These are phyloP conservation scores for Typhlomys cinereus DNA, from an alignment of 2,113 vertebrate genomes.

Conservation along the genomic window DNA sequence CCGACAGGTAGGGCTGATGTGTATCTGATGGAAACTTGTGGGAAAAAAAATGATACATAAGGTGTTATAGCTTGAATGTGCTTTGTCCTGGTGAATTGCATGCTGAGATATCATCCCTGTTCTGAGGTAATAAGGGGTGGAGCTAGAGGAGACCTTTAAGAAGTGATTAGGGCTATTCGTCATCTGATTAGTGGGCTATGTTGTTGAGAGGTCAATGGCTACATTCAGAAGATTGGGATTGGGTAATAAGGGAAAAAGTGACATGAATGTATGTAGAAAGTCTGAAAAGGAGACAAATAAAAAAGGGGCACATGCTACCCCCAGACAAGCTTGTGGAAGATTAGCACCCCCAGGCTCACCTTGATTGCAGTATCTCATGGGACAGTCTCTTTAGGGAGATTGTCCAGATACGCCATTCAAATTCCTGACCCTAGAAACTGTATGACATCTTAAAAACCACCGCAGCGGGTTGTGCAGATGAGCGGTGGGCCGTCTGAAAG, in stretches of 20 bases:
- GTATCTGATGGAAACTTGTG: neutral
- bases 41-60: neutral
- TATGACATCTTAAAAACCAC: neutral
- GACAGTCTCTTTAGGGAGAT: neutral
- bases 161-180: neutral
- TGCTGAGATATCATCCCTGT: neutral
- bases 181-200: neutral
- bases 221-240: no score
- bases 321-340: neutral
- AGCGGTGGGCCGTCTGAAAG: neutral
- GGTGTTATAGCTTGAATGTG: no score
- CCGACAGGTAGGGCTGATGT: neutral
- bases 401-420: neutral
- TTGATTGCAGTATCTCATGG: neutral
- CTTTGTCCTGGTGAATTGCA: neutral
- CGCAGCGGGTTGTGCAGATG: neutral
- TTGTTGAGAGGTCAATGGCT: no score
- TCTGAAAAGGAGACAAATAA: no score
- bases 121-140: neutral
- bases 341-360: neutral
- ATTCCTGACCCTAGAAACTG: neutral
- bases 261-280: neutral
- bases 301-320: neutral
- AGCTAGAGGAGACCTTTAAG: neutral
- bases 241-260: no score